Evolutionary conservation across 2,113 vertebrate genomes (phyloP).

Genomic region (Myanophis thanlyinensis): DNA sequence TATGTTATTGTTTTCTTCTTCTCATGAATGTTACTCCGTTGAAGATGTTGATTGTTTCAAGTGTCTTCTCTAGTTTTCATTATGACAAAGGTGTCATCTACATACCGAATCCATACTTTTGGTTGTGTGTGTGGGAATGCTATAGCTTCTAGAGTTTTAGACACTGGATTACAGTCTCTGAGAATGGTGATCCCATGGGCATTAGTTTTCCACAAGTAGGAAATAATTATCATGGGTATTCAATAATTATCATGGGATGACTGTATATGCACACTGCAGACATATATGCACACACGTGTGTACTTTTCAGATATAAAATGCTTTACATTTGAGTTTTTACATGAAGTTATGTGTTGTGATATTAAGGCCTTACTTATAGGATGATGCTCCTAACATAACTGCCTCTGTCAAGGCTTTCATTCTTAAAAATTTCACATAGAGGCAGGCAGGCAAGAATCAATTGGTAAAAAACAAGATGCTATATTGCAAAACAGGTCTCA

Average conservation of each 20-base stretch:
- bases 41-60: background rate
- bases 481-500: background rate
- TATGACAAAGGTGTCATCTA: background rate
- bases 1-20: background rate
- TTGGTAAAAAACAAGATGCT: background rate
- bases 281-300: background rate
- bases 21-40: background rate
- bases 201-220: background rate
- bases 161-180: background rate
- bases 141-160: background rate
- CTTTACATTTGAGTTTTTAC: background rate
- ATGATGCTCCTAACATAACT: background rate
- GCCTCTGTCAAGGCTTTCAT: background rate
- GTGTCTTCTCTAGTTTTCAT: background rate
- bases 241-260: background rate
- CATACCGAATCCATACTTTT: background rate
- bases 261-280: background rate
- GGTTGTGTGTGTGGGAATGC: background rate
- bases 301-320: background rate
- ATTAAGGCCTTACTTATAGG: background rate
- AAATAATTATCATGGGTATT: background rate
- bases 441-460: background rate
- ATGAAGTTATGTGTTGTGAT: background rate
- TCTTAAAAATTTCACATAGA: background rate
- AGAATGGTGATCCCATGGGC: background rate